Conservation (phyloP, 2,888 invertebrate species). For the Agrochola circellaris region DNA sequence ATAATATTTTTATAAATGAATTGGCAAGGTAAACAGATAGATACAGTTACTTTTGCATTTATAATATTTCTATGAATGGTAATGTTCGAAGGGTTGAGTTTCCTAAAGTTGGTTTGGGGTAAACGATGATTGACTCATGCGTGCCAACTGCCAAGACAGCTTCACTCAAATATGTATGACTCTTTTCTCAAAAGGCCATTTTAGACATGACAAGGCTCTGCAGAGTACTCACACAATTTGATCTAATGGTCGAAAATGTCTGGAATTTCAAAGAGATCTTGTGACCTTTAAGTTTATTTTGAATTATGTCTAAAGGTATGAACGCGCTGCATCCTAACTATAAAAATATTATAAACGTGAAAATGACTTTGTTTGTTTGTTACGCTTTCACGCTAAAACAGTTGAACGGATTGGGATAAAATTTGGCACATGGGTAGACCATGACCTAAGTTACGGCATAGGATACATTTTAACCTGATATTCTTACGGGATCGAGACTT, state of each 20-base stretch:
- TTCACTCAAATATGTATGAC: conserved; percentile 33
- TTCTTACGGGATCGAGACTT: too few species aligned
- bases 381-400: too few species aligned
- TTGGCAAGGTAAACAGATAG: too few species aligned
- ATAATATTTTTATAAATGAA: too few species aligned
- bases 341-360: too few species aligned
- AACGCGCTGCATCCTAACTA: background rate
- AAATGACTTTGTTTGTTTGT: too few species aligned
- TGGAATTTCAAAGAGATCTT: background rate
- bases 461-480: too few species aligned
- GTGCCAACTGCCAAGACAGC: conserved; percentile 3
- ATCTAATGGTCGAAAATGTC: background rate
- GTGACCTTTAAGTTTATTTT: background rate
- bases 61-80: background rate
- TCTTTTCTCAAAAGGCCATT: conserved; percentile 17
- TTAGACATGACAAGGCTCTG: conserved; percentile 1
- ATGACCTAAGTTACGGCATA: too few species aligned
- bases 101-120: conserved; percentile 16
- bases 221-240: background rate
- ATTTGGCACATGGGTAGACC: too few species aligned
- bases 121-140: conserved; percentile 42
- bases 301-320: background rate
- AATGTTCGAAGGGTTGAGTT: background rate
- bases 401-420: too few species aligned
- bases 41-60: too few species aligned